These are phyloP conservation scores for Asarcornis scutulata DNA, from an alignment of 2,113 vertebrate species.

Conservation along the genomic window DNA sequence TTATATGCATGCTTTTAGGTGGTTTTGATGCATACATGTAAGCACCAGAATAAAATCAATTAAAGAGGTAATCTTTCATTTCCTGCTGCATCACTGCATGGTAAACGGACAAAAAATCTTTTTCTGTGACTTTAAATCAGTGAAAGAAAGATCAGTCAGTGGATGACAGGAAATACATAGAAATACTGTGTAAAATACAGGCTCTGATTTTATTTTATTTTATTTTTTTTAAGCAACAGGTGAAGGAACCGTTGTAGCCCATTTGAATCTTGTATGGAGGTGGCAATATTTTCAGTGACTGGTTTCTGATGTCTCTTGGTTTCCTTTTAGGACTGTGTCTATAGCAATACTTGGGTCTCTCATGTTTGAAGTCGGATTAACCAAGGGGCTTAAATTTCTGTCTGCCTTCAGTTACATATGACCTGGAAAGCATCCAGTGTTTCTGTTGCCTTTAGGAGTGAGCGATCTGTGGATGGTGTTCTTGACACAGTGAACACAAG, in stretches of 20 bases:
- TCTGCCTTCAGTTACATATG: not conserved
- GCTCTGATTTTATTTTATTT: not conserved
- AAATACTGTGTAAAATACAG: not conserved
- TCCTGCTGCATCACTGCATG: not conserved
- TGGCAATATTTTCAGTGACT: constrained; percentile 8
- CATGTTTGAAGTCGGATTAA: constrained; percentile 22
- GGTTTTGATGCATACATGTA: not conserved
- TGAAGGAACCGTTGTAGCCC: not conserved
- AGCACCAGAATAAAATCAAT: not conserved
- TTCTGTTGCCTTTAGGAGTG: not conserved
- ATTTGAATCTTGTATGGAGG: not conserved
- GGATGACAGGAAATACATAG: not conserved
- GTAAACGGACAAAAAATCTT: not conserved
- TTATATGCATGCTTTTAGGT: not conserved
- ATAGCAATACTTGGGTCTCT: not conserved
- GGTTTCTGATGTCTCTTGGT: not conserved
- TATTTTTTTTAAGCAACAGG: not conserved
- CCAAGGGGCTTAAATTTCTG: not conserved
- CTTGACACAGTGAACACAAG: accelerated
- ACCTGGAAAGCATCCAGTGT: not conserved
- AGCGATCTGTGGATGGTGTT: not conserved
- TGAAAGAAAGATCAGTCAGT: not conserved
- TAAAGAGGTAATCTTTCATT: not conserved
- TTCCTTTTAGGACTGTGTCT: not conserved
- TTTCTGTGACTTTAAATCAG: not conserved